Base-by-base conservation (phyloP, 2,888 invertebrate genomes). In the Oegoconia quadripuncta region DNA sequence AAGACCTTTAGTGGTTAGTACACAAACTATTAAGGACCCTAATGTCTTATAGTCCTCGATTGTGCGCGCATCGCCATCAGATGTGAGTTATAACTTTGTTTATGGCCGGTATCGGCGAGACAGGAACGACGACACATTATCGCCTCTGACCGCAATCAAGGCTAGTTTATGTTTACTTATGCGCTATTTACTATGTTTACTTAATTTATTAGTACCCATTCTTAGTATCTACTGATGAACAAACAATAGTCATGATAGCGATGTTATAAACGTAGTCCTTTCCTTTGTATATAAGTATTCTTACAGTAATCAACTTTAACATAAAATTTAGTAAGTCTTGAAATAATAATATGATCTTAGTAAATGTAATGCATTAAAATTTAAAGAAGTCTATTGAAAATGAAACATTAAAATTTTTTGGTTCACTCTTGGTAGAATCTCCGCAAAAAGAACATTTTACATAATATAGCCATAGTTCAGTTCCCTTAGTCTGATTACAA, bases 1-100 rank as follows among this genome's bases (percentile, higher is more conserved):
- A 2, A 22, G 2, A 9, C 9, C 2, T 22, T 7, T 22, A 9
- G 6, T 22, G 2, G 5, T 11, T 26, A n/a, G 16, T 15, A 15
- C 29, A n/a, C 15, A 30, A 30, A 30, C 16, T 14, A 22, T 32
- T 20, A 32, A 14, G 32, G n/a, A 12, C 27, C 34, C 34, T 50
- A 46, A 51, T 32, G 43, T 42, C 41, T 39, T 41, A 48, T 48
- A 39, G 44, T 50, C 54, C 54, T 59, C 33, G 15, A 39, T 52
- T 52, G 56, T 61, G 51, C 44, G 41, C 5, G 13, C 14, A 13
- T 23, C 26, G 48, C 52, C 61, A 64, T 65, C 57, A 51, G 47
- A 44, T 39, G 48, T 65, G 63, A 70, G 57, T 67, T 64, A 66
- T 57, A 63, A 55, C 60, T 55, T 59, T 64, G 59, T 64, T 69